Percentiles rank a stretch among this genome's conserved stretches.
These are phyloP conservation scores for Spongilla lacustris DNA, from an alignment of 37 sponge, comb jelly and placozoan genomes.

Conservation along the genomic window DNA sequence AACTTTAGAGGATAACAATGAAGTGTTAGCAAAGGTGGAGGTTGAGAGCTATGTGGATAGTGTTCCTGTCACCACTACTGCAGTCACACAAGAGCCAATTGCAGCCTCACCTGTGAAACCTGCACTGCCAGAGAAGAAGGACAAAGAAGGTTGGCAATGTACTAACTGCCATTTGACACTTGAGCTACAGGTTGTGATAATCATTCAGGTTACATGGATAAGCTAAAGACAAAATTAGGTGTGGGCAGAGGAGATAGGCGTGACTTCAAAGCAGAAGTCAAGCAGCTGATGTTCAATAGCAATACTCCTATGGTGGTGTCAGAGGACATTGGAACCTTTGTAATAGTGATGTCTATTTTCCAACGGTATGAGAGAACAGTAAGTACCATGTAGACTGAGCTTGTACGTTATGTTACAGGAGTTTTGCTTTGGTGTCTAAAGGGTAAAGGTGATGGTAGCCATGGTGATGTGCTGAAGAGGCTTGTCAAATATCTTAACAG, in stretches of 20 bases:
- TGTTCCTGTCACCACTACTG: no score
- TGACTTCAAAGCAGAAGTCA: constrained; percentile 2
- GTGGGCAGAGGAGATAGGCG: neutral
- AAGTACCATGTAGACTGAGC: neutral
- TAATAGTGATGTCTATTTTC: constrained; percentile 6
- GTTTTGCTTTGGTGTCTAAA: neutral
- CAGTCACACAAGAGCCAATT: no score
- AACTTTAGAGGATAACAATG: constrained; percentile 9
- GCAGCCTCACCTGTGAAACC: neutral
- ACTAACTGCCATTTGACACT: no score
- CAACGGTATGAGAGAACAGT: constrained; percentile 11
- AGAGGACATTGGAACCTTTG: neutral
- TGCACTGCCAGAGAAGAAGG: neutral
- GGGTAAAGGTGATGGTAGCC: constrained; percentile 33
- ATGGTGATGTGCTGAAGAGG: constrained; percentile 34
- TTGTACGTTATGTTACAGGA: no score
- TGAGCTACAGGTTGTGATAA: no score
- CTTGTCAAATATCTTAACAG: constrained; percentile 10
- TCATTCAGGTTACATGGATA: no score
- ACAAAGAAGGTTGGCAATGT: neutral
- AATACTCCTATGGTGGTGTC: neutral
- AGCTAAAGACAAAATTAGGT: neutral
- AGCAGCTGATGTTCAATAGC: constrained; percentile 7
- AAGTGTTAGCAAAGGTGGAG: constrained; percentile 5
- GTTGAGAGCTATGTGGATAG: constrained; percentile 22